Conservation (phyloP, 1,140 invertebrate species). For the Cardiocondyla obscurior region DNA sequence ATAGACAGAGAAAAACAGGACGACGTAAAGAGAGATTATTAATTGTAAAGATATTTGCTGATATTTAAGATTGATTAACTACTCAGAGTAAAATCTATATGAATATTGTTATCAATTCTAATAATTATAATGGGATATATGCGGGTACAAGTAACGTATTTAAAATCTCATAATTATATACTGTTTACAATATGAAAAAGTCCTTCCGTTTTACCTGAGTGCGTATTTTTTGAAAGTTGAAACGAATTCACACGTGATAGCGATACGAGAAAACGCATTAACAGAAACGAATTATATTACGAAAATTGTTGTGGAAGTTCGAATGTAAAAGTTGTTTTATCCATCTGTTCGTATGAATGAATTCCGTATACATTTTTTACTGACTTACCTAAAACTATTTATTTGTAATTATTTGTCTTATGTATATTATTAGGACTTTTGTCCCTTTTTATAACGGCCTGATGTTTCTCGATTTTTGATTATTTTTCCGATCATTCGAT, state of each 20-base stretch:
- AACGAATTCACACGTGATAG: constrained; percentile 24
- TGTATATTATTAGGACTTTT: constrained; percentile 45
- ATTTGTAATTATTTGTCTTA: constrained; percentile 26
- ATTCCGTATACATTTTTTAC: constrained; percentile 29
- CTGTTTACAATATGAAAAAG: neutral
- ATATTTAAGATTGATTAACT: constrained; percentile 44
- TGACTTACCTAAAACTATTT: constrained; percentile 1
- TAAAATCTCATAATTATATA: constrained; percentile 2
- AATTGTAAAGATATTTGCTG: constrained; percentile 34
- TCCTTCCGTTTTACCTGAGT: constrained; percentile 14
- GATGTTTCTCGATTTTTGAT: constrained; percentile 37
- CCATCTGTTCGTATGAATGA: neutral
- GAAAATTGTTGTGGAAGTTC: neutral
- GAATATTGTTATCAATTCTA: constrained; percentile 38
- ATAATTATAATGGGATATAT: constrained; percentile 30
- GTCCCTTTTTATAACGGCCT: constrained; percentile 63
- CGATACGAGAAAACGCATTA: neutral
- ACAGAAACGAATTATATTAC: constrained; percentile 44
- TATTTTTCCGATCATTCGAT: constrained; percentile 16
- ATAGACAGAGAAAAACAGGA: neutral
- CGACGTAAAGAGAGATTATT: neutral
- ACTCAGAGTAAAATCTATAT: constrained; percentile 21
- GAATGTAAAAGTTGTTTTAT: neutral
- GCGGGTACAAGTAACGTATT: constrained; percentile 31
- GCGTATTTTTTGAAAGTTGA: neutral